A percentile compares a stretch with the other conserved stretches of the same genome.
phyloP scores from a whole-genome alignment of 2,797 vertebrate species.

The Falco naumanni region DNA sequence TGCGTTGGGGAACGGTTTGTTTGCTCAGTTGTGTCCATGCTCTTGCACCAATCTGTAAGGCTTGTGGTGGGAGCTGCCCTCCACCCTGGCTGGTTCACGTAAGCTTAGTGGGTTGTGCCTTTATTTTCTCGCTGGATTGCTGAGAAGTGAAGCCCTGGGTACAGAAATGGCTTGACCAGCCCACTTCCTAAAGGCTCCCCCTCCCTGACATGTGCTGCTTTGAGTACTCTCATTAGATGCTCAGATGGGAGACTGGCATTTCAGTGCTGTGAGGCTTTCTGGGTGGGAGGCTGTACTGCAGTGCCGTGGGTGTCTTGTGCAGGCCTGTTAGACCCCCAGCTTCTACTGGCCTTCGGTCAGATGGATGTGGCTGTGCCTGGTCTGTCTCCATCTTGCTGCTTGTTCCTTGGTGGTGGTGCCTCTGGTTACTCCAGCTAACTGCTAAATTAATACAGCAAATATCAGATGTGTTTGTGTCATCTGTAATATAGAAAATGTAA shows the following conservation, averaged over 20 bases:
- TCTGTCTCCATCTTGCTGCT: not conserved
- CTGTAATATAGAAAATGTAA: not conserved
- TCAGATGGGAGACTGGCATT: not conserved
- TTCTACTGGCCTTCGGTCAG: not conserved
- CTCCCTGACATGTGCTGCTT: not conserved
- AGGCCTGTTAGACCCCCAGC: not conserved
- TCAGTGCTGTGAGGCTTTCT: not conserved
- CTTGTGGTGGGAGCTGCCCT: not conserved
- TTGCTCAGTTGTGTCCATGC: not conserved
- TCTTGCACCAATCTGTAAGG: not conserved
- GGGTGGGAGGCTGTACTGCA: not conserved
- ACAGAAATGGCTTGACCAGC: not conserved
- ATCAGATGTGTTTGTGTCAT: not conserved
- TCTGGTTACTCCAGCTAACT: not conserved
- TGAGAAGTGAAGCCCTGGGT: not conserved
- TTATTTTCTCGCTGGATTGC: not conserved
- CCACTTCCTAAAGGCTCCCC: not conserved
- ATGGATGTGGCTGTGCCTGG: not conserved
- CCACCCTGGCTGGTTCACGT: not conserved
- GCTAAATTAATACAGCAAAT: not conserved
- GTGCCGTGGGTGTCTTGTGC: accelerated
- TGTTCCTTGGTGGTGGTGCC: not conserved
- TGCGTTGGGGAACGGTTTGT: not conserved
- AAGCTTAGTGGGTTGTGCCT: not conserved
- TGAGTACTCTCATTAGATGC: not conserved